Evolutionary conservation across 2,888 invertebrate genomes (phyloP).

Genomic region (Conchocele bisecta): DNA sequence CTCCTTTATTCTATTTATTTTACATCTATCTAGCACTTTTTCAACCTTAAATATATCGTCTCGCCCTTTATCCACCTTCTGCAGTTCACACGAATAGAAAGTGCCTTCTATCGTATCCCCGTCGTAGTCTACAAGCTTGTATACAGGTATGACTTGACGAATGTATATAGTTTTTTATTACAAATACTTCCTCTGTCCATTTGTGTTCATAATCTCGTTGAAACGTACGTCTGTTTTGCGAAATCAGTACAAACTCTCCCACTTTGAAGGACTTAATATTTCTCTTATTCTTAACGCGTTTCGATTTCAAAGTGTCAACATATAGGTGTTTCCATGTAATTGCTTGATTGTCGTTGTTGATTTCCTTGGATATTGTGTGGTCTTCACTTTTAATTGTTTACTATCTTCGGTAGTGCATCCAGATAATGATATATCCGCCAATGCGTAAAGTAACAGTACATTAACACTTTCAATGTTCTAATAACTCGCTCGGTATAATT

Average conservation of each 20-base stretch:
- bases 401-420: too few relatives aligned
- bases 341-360: too few relatives aligned
- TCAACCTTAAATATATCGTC: conserved; percentile 34
- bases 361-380: too few relatives aligned
- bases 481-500: too few relatives aligned
- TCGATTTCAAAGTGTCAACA: too few relatives aligned
- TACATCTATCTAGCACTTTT: conserved; percentile 29
- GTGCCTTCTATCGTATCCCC: conserved; percentile 28
- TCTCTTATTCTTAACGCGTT: too few relatives aligned
- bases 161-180: conserved; percentile 23
- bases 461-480: too few relatives aligned
- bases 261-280: too few relatives aligned
- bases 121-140: conserved; percentile 31
- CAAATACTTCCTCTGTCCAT: conserved; percentile 48
- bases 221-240: conserved; percentile 30
- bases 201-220: conserved; percentile 47
- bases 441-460: too few relatives aligned
- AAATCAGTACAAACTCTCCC: conserved; percentile 31
- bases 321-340: too few relatives aligned
- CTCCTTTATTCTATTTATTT: conserved; percentile 18
- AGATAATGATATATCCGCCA: too few relatives aligned
- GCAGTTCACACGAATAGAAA: conserved; percentile 34
- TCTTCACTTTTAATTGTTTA: too few relatives aligned
- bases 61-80: conserved; percentile 33
- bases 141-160: conserved; percentile 36